Conservation (phyloP, 2,797 vertebrate genomes). For the Microcaecilia unicolor region DNA sequence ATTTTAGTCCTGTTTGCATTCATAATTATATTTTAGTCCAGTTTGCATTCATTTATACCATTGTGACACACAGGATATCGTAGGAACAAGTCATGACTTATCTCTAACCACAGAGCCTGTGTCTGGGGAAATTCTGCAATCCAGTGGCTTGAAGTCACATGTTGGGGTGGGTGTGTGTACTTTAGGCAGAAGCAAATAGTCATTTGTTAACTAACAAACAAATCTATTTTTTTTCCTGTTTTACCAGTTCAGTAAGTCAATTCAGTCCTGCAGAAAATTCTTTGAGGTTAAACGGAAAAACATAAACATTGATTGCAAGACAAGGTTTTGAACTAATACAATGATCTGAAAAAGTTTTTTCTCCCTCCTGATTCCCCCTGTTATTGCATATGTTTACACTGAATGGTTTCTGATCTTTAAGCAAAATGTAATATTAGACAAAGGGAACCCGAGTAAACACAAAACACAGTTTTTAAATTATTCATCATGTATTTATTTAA, state of each 20-base stretch:
- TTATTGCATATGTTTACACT: too few relatives aligned
- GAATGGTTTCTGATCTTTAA: too few relatives aligned
- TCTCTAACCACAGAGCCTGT: neutral
- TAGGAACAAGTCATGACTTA: neutral
- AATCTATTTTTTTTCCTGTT: neutral
- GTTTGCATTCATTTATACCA: neutral
- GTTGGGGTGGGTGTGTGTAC: neutral
- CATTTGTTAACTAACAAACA: neutral
- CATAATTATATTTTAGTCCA: neutral
- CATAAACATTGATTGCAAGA: too few relatives aligned
- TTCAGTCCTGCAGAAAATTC: neutral
- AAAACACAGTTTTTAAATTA: too few relatives aligned
- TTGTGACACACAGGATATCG: neutral
- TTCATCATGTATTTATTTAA: too few relatives aligned
- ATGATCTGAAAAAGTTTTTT: too few relatives aligned
- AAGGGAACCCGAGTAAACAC: too few relatives aligned
- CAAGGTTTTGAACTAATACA: too few relatives aligned
- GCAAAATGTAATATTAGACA: too few relatives aligned
- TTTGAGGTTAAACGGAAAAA: neutral
- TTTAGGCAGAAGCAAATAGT: slow-evolving; percentile 3
- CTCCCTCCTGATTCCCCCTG: too few relatives aligned
- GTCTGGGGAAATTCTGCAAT: neutral
- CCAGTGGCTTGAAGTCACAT: neutral
- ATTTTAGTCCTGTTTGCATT: neutral
- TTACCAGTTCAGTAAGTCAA: neutral